Evolutionary conservation across 2,797 vertebrate genomes (phyloP), one percentile per base, ranked within the genome.

Genomic region (Lepus oiostolus): DNA sequence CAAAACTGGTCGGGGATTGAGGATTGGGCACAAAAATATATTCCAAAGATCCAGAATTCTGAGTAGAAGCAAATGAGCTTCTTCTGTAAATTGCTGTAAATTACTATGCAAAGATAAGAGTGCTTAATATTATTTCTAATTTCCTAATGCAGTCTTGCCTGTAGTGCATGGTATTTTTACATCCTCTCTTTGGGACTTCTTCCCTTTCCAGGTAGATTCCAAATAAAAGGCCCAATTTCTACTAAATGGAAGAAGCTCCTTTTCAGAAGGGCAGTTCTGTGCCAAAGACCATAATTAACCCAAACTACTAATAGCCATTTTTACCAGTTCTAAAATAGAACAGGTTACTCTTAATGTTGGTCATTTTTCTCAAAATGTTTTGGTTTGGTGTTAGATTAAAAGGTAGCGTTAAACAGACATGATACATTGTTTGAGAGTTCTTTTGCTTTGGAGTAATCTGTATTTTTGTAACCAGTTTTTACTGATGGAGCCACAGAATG

Each of bases 381-480:
- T 90, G 93, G 88, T 95, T 95, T 95, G 8, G 60, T 28, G n/a
- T 81, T 92, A 94, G 88, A 97, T 97, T 97, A 96, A 94, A 96
- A 97, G 52, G 92, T 84, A 94, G 75, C 60, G 71, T 90, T 97
- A 95, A 96, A 24, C 50, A 63, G 88, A 90, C 85, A 87, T 63
- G 79, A 96, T 89, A 62, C 83, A 88, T 95, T 97, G 92, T 96
- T 96, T 96, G 63, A 2, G 70, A 93, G 60, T 94, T 90, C n/a
- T 83, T 91, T 60, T 85, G 52, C 82, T n/a, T 91, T 68, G 47
- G 90, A 81, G 65, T 87, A 88, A 88, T 97, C 88, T 95, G 68
- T 97, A 93, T 54, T 97, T 97, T 96, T 84, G 90, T 70, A 96
- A 96, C 95, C 85, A 70, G 72, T 93, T 97, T 94, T 97, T 96